phyloP scores from a whole-genome alignment of 2,888 invertebrate genomes.

The Andrena dorsata region DNA sequence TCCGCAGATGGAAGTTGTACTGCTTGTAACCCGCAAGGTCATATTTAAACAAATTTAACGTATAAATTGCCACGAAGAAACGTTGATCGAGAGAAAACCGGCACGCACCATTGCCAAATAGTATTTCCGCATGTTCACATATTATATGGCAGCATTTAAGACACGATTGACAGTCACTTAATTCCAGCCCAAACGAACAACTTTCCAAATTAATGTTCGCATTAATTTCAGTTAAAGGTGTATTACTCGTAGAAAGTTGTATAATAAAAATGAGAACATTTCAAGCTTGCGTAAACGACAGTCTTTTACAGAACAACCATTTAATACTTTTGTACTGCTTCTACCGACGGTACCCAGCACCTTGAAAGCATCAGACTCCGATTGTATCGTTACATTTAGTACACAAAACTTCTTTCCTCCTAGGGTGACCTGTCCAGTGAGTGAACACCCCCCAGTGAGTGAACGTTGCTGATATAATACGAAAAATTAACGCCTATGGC shows the following conservation, averaged over 20 bases:
- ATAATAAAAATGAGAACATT: conserved; percentile 2
- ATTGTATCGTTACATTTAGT: background rate
- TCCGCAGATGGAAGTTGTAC: no score
- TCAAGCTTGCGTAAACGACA: background rate
- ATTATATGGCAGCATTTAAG: background rate
- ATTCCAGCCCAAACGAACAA: conserved; percentile 11
- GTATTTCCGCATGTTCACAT: background rate
- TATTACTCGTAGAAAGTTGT: conserved; percentile 7
- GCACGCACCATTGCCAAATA: background rate
- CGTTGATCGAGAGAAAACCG: background rate
- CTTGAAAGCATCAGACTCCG: no score
- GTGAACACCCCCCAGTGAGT: no score
- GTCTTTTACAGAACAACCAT: background rate
- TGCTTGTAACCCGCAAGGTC: no score
- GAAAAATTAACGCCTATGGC: no score
- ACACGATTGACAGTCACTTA: conserved; percentile 3
- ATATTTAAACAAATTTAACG: no score
- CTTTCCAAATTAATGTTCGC: conserved; percentile 21
- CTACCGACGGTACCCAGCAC: no score
- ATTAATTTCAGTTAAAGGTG: conserved; percentile 13
- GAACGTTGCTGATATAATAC: no score
- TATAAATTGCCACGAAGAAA: no score
- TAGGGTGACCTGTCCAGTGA: no score
- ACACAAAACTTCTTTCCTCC: background rate
- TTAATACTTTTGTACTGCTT: background rate